Evolutionary conservation across 2,113 vertebrate genomes (phyloP), one percentile per base, ranked within the genome.

Genomic region (Mesembrinibis cayennensis): DNA sequence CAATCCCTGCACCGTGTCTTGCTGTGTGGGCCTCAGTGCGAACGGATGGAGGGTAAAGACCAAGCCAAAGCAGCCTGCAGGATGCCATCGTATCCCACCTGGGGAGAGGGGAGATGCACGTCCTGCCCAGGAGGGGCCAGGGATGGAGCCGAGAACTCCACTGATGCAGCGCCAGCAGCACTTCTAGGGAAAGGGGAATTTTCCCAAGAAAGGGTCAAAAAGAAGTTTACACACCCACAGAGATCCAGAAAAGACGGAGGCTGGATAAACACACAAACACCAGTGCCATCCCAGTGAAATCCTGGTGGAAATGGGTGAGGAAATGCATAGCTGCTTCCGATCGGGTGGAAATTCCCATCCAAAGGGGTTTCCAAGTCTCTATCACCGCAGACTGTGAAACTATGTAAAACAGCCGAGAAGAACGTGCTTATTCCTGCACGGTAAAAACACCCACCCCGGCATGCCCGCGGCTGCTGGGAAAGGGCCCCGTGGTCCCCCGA

Each of bases 161-260:
- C 25, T 0, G 0, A 11, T 3, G 8, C 22, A 38, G 30, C 7
- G 0, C 38, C 11, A 82, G 49, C 47, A 47, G 29, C 27, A 11
- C 9, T 63, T 49, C 22, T 13, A 30, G 3, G 52, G 13, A 69
- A 80, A 30, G 4, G 13, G 15, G 19, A 73, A 49, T 77, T 73
- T 20, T 71, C 36, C 32, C n/a, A 5, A 36, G 47, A 50, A 96
- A 66, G 17, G 11, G 25, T 34, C 34, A 76, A 61, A 82, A 82
- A 71, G 7, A 23, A 59, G 26, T 25, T 56, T 25, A 56, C 23
- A 2, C 4, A 18, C 11, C 13, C 11, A 6, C 21, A 40, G 59
- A 87, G 87, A 89, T 36, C 17, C n/a, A 40, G 38, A 52, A 80
- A 71, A 81, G 2, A 3, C 1, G 1, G 53, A 59, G 23, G 23